These are phyloP conservation scores for Drosophila asahinai DNA, from an alignment of 1,140 invertebrate species.

Conservation along the genomic window DNA sequence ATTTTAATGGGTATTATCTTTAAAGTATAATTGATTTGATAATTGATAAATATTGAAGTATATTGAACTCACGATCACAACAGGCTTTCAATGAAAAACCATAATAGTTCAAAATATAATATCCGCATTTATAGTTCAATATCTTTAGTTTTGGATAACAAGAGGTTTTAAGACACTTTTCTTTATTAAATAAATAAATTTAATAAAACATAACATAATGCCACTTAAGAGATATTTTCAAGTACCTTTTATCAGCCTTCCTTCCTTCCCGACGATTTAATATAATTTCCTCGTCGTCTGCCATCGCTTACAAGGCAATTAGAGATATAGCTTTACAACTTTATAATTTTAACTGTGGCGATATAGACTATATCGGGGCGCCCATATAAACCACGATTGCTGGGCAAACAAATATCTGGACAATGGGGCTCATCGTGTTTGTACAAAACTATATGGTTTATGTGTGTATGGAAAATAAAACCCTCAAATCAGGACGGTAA, in stretches of 20 bases:
- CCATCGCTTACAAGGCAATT: constrained; percentile 35
- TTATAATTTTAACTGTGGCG: constrained; percentile 24
- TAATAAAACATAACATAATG: background rate
- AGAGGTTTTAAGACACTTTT: background rate
- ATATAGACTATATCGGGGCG: constrained; percentile 38
- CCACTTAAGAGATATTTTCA: background rate
- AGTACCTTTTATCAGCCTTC: background rate
- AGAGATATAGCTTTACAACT: constrained; percentile 34
- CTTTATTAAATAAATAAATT: background rate
- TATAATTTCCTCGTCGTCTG: constrained; percentile 3
- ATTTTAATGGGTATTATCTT: too few species aligned
- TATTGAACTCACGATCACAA: too few species aligned
- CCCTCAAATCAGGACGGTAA: constrained; percentile 54
- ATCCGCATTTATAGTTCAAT: too few species aligned
- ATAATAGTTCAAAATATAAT: too few species aligned
- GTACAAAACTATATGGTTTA: constrained; percentile 19
- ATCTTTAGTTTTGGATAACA: background rate
- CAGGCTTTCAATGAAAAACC: too few species aligned
- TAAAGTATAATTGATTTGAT: too few species aligned
- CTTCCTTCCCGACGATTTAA: background rate
- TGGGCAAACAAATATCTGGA: constrained; percentile 47
- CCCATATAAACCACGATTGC: constrained; percentile 48
- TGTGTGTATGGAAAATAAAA: constrained; percentile 47
- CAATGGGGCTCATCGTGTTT: constrained; percentile 31
- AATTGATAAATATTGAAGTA: too few species aligned